Conservation (phyloP, 2,797 vertebrate species). For the Simalia tracyae region DNA sequence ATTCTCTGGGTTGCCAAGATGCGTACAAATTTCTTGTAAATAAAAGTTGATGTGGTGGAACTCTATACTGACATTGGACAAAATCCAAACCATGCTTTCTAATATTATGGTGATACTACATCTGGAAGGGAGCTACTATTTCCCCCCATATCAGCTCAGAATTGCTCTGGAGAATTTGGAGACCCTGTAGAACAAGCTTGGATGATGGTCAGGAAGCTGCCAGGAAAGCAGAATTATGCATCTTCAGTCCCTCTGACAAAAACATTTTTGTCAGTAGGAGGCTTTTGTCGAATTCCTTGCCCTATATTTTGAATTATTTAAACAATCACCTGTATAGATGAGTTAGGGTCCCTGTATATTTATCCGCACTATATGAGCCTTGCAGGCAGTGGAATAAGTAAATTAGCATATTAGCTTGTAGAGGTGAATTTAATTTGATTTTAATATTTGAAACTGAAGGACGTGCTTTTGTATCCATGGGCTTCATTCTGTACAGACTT, state of each 20-base stretch:
- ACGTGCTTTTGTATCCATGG: neutral
- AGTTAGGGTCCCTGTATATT: neutral
- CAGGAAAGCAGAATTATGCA: neutral
- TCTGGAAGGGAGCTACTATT: neutral
- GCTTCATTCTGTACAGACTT: neutral
- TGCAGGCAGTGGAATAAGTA: neutral
- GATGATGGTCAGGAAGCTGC: neutral
- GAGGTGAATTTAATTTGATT: neutral
- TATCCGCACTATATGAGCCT: neutral
- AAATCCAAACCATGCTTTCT: neutral
- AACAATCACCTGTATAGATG: neutral
- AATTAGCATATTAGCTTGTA: neutral
- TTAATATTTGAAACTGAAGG: neutral
- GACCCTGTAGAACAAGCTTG: neutral
- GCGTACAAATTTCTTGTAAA: neutral
- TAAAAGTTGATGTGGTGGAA: neutral
- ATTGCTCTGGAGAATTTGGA: neutral
- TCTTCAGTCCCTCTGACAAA: neutral
- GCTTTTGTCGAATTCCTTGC: neutral
- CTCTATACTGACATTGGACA: neutral
- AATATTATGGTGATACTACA: neutral
- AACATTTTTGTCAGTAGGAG: neutral
- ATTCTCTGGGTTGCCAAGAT: neutral
- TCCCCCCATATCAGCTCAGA: neutral
- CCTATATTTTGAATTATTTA: neutral